Evolutionary conservation across 2,113 vertebrate species (phyloP), one percentile per base, ranked within the genome.

Genomic region (Dolichotis patagonum): DNA sequence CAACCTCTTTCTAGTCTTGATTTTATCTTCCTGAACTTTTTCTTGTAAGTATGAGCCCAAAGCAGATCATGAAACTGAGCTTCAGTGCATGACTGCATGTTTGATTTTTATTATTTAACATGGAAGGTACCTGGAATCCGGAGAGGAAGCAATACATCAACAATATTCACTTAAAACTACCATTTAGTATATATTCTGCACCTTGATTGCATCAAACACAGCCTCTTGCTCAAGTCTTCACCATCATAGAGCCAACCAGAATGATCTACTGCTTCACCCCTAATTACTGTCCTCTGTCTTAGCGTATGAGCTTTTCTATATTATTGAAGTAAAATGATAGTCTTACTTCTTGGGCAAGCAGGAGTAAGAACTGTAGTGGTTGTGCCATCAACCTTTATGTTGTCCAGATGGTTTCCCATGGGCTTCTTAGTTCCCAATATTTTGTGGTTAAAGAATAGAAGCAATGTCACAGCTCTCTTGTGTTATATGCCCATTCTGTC

Each of bases 401-500:
- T 84, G 86, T 58, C 81, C 92, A 63, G 62, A 41, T 22, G 49
- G 16, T 96, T 97, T 90, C 56, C 32, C 7, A 58, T 58, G 56
- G 35, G 71, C 67, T n/a, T 93, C 28, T 96, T 93, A 83, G 38
- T 60, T 95, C 28, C 38, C 75, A 0, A 12, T 78, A 95, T 91
- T 91, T 65, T 95, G 41, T 78, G 73, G 52, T 93, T 86, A 38
- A 65, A 93, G 46, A 91, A 60, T 88, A 38, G 41, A 94, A 86
- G 83, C 65, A 52, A 80, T n/a, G 28, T 62, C 38, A 85, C 4
- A 94, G 46, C 38, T 88, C 85, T 83, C 43, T 65, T 80, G 16
- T 46, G 71, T 92, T 93, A 32, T 91, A 22, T 80, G 52, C 65
- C 6, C 54, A 14, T 3, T 2, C 78, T 88, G 32, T 81, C 63